Evolutionary conservation across 1,140 invertebrate genomes (phyloP).

Genomic region (Saxidomus purpurata): DNA sequence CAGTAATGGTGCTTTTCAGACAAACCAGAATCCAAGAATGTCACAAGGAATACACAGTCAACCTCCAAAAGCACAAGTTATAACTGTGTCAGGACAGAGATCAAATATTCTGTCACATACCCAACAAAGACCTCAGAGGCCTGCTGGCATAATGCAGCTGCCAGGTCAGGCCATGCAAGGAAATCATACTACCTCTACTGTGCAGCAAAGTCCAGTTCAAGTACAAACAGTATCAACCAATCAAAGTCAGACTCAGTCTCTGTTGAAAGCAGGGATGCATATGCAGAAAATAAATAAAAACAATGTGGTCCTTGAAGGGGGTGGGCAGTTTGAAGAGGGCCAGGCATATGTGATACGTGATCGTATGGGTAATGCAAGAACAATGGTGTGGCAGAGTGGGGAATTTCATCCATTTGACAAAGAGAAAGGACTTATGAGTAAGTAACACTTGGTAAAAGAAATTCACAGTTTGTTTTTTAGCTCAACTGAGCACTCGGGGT

Average conservation of each 20-base stretch:
- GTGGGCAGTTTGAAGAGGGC: constrained; percentile 56
- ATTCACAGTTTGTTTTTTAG: not conserved
- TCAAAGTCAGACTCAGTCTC: constrained; percentile 16
- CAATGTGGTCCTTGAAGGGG: constrained; percentile 59
- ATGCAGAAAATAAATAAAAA: constrained; percentile 41
- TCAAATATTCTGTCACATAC: not conserved
- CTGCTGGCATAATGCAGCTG: not conserved
- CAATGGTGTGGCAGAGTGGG: constrained; percentile 47
- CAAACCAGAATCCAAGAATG: not conserved
- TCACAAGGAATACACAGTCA: not conserved
- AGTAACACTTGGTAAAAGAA: not conserved
- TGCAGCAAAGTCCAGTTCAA: constrained; percentile 10
- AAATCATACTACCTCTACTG: constrained; percentile 49
- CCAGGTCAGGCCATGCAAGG: not conserved
- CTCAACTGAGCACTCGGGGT: no score
- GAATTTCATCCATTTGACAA: constrained; percentile 27
- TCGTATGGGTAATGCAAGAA: constrained; percentile 43
- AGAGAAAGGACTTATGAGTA: not conserved
- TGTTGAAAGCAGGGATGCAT: not conserved
- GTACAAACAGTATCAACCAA: constrained; percentile 40
- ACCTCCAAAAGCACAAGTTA: not conserved
- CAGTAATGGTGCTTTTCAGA: not conserved
- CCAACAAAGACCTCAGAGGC: not conserved
- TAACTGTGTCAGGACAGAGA: constrained; percentile 11
- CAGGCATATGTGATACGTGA: constrained; percentile 58